Percentiles rank a stretch among this genome's conserved stretches.
Evolutionary conservation across 2,888 invertebrate genomes (phyloP).

Genomic region (Aspidiotus rigidus): DNA sequence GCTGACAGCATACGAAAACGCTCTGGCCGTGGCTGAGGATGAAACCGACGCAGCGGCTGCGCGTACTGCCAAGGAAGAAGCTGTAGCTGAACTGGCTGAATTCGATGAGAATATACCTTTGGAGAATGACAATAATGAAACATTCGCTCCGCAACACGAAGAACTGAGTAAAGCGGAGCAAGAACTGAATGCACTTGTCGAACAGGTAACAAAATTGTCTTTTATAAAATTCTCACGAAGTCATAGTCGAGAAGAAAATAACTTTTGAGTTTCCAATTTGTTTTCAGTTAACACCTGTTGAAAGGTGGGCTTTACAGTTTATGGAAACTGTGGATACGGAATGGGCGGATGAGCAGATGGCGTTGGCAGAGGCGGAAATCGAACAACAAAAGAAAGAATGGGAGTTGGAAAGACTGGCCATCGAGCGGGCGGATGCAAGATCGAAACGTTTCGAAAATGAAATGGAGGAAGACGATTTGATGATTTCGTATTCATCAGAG

Average conservation of each 20-base stretch:
- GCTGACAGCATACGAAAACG: conserved; percentile 56
- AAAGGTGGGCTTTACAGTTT: conserved; percentile 87
- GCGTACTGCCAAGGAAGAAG: conserved; percentile 78
- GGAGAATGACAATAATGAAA: conserved; percentile 48
- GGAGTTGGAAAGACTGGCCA: conserved; percentile 61
- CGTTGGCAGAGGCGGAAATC: conserved; percentile 74
- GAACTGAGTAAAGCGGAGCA: conserved; percentile 63
- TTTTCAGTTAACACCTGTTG: conserved; percentile 78
- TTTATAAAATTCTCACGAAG: too few relatives aligned
- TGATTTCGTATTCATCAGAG: conserved; percentile 18
- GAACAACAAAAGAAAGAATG: conserved; percentile 77
- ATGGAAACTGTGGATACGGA: conserved; percentile 76
- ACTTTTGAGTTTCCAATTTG: conserved; percentile 34
- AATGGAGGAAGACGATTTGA: conserved; percentile 13
- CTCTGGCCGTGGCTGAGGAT: conserved; percentile 86
- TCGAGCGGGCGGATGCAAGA: conserved; percentile 10
- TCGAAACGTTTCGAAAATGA: conserved; percentile 12
- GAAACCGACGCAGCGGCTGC: conserved; percentile 90
- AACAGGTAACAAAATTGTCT: conserved; percentile 51
- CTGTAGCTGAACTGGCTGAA: conserved; percentile 79
- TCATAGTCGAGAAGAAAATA: too few relatives aligned
- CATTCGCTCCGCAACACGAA: conserved; percentile 41
- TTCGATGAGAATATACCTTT: conserved; percentile 91
- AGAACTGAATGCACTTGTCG: conserved; percentile 60
- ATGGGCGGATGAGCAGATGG: conserved; percentile 65